Evolutionary conservation across 2,797 vertebrate genomes (phyloP), one percentile per base, ranked within the genome.

Genomic region (Forpus xanthops): DNA sequence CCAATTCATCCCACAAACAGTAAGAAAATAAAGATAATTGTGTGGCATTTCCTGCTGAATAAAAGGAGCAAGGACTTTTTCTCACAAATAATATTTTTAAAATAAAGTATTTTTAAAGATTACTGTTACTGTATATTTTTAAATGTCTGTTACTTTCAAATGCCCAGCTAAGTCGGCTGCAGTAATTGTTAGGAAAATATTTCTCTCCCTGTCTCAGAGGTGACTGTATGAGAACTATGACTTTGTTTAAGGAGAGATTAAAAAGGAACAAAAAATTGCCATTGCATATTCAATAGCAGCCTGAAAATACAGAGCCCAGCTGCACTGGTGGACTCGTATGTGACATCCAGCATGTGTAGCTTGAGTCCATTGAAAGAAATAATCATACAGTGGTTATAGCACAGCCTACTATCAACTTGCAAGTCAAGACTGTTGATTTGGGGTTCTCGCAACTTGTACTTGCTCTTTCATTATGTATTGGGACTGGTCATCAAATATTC

Each of bases 11-110:
- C 49, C 52, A 71, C 83, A 94, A 96, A 94, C 96, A 97, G 89
- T 87, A 95, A 97, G 96, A 97, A 97, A 97, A 97, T 72, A 93
- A 81, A 94, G 61, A 44, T 95, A 95, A 97, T 96, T 96, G 95
- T 90, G 85, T n/a, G 65, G 96, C 95, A 87, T 97, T 97, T 97
- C 95, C 96, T 93, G 85, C 80, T 13, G 88, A 90, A 61, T 84
- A 94, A 92, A 95, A 85, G 84, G 79, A 87, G 75, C 4, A 39
- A 81, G 53, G 70, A 85, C 87, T 92, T 92, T 87, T 87, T 56
- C 16, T 3, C 67, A 71, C 79, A 83, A 91, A 88, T 23, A 66
- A 76, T 86, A 84, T 89, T 96, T 96, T 94, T 83, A 17, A 90
- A 91, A 81, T 28, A 85, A 97, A 96, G 91, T 89, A 84, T 96